phyloP scores from a whole-genome alignment of 2,797 vertebrate genomes.

The Halcyon leucocephala region DNA sequence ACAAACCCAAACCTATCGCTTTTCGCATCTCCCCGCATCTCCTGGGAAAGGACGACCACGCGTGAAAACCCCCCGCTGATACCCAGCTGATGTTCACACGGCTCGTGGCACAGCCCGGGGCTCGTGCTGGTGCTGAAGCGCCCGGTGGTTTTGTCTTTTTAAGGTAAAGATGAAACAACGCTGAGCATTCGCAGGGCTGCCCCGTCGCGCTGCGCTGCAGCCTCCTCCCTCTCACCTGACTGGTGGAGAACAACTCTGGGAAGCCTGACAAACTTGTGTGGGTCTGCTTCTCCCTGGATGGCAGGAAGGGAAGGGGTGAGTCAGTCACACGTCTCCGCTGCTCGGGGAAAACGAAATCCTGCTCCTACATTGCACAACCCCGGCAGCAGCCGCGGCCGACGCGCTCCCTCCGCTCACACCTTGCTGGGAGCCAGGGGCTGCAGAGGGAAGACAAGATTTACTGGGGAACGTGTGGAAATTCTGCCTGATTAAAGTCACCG shows the following conservation, averaged over 20 bases:
- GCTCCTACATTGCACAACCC: neutral
- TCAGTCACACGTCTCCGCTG: neutral
- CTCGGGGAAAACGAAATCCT: neutral
- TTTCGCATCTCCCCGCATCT: neutral
- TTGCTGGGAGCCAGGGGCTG: neutral
- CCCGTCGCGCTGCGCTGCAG: neutral
- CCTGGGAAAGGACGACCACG: neutral
- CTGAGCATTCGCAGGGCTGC: fast-evolving
- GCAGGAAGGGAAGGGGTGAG: constrained; percentile 28
- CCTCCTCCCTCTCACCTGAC: constrained; percentile 59
- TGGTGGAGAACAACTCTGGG: neutral
- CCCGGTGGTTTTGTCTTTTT: neutral
- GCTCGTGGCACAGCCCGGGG: fast-evolving
- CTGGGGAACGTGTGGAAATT: neutral
- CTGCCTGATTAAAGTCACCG: neutral
- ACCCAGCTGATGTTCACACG: neutral
- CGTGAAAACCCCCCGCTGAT: neutral
- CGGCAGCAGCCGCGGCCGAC: neutral
- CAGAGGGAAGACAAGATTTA: neutral
- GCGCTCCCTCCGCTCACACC: neutral
- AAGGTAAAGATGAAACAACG: neutral
- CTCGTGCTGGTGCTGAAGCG: neutral
- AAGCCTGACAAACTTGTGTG: neutral
- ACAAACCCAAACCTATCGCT: neutral
- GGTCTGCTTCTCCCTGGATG: constrained; percentile 6